phyloP scores from a whole-genome alignment of 30 jellyfish, hydroid and myxozoan genomes.

The Turritopsis dohrnii region DNA sequence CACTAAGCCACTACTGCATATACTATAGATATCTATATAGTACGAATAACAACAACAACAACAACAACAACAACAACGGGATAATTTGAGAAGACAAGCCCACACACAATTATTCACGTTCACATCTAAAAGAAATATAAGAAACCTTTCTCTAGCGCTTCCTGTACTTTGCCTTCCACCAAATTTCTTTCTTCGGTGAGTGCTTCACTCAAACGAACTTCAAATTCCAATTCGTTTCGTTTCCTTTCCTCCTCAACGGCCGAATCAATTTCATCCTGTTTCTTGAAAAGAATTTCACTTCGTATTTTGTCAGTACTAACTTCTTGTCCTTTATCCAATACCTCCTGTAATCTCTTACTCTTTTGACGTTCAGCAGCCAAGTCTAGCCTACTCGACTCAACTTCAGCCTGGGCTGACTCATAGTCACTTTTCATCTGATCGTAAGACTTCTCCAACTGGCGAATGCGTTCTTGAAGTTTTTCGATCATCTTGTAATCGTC shows the following conservation, averaged over 20 bases:
- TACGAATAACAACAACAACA: too few species aligned
- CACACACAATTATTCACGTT: too few species aligned
- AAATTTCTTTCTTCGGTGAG: slow-evolving; percentile 52
- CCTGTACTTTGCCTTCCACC: slow-evolving; percentile 46
- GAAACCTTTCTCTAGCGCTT: slow-evolving; percentile 54
- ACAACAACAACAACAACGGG: too few species aligned
- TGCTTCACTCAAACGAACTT: slow-evolving; percentile 47
- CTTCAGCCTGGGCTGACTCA: slow-evolving; percentile 54
- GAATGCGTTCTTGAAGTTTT: slow-evolving; percentile 65
- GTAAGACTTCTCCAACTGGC: slow-evolving; percentile 37
- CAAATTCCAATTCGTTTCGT: slow-evolving; percentile 25
- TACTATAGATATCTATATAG: too few species aligned
- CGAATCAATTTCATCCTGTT: slow-evolving; percentile 28
- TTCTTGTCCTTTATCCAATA: slow-evolving; percentile 24
- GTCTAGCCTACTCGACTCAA: slow-evolving; percentile 24
- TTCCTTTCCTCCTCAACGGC: slow-evolving; percentile 36
- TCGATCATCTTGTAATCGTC: slow-evolving; percentile 84
- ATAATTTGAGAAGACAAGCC: background rate
- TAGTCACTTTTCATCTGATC: slow-evolving; percentile 65
- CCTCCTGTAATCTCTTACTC: slow-evolving; percentile 17
- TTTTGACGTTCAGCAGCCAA: slow-evolving; percentile 28
- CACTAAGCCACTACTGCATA: too few species aligned
- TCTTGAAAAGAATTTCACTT: slow-evolving; percentile 12
- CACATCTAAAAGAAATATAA: too few species aligned
- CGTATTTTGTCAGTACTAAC: slow-evolving; percentile 20